phyloP scores from a whole-genome alignment of 1,140 invertebrate genomes.

The Aradophagus sp. region DNA sequence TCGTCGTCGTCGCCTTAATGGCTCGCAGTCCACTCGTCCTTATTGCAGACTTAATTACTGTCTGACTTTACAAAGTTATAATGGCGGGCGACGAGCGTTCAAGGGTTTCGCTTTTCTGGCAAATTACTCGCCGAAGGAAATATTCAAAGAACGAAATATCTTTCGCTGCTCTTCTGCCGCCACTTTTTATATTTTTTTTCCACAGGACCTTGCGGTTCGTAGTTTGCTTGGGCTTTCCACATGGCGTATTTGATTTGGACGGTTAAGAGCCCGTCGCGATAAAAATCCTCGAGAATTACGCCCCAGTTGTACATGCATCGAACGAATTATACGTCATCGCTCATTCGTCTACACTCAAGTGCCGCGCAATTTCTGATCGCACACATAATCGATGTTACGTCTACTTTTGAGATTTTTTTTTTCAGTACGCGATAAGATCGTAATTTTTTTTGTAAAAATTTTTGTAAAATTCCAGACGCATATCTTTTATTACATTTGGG shows the following conservation, averaged over 20 bases:
- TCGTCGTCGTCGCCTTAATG: slow-evolving; percentile 72
- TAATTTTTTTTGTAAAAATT: no score
- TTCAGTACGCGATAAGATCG: no score
- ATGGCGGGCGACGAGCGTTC: slow-evolving; percentile 68
- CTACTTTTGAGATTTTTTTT: no score
- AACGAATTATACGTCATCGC: slow-evolving; percentile 32
- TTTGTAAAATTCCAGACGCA: no score
- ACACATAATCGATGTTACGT: slow-evolving; percentile 7
- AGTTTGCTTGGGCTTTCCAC: slow-evolving; percentile 28
- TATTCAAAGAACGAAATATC: slow-evolving; percentile 57
- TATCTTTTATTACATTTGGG: no score
- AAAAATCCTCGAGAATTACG: slow-evolving; percentile 40
- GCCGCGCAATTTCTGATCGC: slow-evolving; percentile 10
- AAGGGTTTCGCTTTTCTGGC: slow-evolving; percentile 32
- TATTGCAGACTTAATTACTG: slow-evolving; percentile 75
- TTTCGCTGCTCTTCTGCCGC: slow-evolving; percentile 18
- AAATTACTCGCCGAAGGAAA: slow-evolving; percentile 37
- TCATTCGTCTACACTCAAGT: slow-evolving; percentile 9
- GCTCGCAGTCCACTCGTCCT: slow-evolving; percentile 72
- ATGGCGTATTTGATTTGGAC: slow-evolving; percentile 27
- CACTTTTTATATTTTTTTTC: slow-evolving; percentile 1
- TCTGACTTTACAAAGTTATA: slow-evolving; percentile 74
- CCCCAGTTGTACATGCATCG: slow-evolving; percentile 18
- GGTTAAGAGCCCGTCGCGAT: slow-evolving; percentile 26
- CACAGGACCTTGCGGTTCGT: slow-evolving; percentile 4